phyloP scores from a whole-genome alignment of 23 tunicate genomes.

The Halocynthia aurantium region DNA sequence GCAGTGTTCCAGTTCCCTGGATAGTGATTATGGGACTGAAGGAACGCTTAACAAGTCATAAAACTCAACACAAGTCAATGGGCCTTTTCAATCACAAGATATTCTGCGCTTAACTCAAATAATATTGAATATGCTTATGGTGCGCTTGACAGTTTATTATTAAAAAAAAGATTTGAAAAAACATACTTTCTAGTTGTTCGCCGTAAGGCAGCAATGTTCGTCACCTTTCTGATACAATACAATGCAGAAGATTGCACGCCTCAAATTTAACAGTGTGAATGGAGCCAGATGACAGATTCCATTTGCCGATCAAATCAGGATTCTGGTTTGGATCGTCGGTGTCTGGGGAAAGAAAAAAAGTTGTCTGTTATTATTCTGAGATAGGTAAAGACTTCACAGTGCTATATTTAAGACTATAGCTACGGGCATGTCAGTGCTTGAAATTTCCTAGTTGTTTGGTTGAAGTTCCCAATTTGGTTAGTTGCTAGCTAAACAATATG shows the following conservation, averaged over 20 bases:
- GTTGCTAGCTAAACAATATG: too few species aligned
- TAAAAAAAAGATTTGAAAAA: not conserved
- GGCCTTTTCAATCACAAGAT: too few species aligned
- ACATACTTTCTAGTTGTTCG: slow-evolving; percentile 1
- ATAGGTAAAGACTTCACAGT: not conserved
- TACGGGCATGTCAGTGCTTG: not conserved
- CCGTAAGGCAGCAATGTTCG: not conserved
- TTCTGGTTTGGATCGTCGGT: slow-evolving; percentile 15
- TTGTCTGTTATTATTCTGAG: too few species aligned
- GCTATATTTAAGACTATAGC: not conserved
- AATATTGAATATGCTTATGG: not conserved
- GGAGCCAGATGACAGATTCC: not conserved
- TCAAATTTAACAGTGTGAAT: slow-evolving; percentile 21
- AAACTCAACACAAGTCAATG: too few species aligned
- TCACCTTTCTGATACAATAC: slow-evolving; percentile 8
- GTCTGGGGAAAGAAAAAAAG: not conserved
- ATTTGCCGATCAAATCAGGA: slow-evolving; percentile 10
- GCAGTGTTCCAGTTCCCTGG: too few species aligned
- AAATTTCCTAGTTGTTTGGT: not conserved
- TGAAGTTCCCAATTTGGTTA: too few species aligned
- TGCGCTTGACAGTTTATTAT: not conserved
- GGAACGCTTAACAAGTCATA: too few species aligned
- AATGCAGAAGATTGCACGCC: slow-evolving; percentile 14
- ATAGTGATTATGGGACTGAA: too few species aligned
- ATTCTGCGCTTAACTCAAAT: not conserved